Base-by-base conservation (phyloP, 2,113 vertebrate genomes). In the Ciconia maguari region DNA sequence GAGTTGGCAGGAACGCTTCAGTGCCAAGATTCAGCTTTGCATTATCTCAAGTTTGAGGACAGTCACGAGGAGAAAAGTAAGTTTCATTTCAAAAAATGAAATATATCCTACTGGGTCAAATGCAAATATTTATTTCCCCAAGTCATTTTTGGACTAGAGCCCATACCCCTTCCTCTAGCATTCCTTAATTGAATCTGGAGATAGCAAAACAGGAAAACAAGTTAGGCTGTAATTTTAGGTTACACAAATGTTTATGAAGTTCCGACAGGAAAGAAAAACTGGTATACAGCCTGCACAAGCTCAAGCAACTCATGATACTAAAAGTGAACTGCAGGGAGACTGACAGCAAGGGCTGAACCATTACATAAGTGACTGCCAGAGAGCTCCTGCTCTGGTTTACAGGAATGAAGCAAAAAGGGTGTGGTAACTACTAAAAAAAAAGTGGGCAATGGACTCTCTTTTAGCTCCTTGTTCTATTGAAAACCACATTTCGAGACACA, bases 341-440 rank as follows among this genome's bases (percentile, higher is more conserved):
- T 80, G 89, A 93, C 84, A 95, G 66, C 52, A 89, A 83, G 46
- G 62, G 62, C 62, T 93, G 89, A 91, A 58, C 74, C 88, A 89
- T 89, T 91, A 87, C 34, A 71, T 62, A 96, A 96, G 58, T 15
- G 41, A 74, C 52, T 80, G 93, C 71, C 82, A 76, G 38, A 87
- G 44, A 84, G 44, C 68, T 95, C 87, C 78, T 71, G 75, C 87
- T 95, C 71, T 93, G 91, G 82, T 95, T 93, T 91, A 72, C 36
- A 96, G 75, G 87, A 95, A 96, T 93, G 96, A 95, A 95, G 51
- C 58, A 94, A 66, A 91, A 91, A 91, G 95, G 91, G 89, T 90
- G 95, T 83, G 95, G 95, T 94, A 92, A 66, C 65, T 71, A 82
- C 95, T 69, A 74, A 94, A 94, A 94, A 92, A 78, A 95, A 97